Evolutionary conservation across 2,113 vertebrate species (phyloP).

Genomic region (Thamnophis sirtalis): DNA sequence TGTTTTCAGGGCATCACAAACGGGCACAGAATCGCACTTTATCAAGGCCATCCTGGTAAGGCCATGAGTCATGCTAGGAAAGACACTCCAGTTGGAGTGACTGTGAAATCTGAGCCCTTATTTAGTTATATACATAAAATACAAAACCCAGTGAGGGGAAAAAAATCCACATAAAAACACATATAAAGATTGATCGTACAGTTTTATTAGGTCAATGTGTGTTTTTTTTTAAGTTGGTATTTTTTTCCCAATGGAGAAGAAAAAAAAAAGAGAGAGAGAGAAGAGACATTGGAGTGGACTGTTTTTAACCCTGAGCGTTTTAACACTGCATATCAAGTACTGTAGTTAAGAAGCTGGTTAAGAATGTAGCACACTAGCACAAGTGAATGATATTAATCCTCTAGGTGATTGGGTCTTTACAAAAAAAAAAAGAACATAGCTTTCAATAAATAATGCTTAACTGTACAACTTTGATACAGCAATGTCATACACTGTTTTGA

Average conservation of each 20-base stretch:
- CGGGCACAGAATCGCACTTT: not conserved
- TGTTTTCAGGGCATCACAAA: constrained; percentile 37
- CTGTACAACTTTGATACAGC: constrained; percentile 84
- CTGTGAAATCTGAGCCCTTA: constrained; percentile 35
- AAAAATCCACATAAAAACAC: constrained; percentile 72
- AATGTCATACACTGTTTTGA: constrained; percentile 78
- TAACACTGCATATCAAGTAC: constrained; percentile 78
- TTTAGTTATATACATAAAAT: constrained; percentile 42
- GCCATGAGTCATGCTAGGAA: not conserved
- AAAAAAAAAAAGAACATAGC: constrained; percentile 85
- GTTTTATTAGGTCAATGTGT: constrained; percentile 72
- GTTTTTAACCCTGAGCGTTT: constrained; percentile 78
- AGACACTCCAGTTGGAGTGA: constrained; percentile 33
- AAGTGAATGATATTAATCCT: constrained; percentile 75
- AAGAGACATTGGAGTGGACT: constrained; percentile 75
- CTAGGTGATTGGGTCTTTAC: constrained; percentile 80
- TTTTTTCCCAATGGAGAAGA: constrained; percentile 60
- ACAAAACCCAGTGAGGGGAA: constrained; percentile 39
- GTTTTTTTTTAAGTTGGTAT: constrained; percentile 74
- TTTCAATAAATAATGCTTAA: constrained; percentile 86
- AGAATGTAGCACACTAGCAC: constrained; percentile 72
- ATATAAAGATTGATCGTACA: constrained; percentile 73
- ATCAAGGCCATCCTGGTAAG: not conserved
- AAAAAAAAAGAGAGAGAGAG: constrained; percentile 41
- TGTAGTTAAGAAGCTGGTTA: constrained; percentile 73